Evolutionary conservation across 2,888 invertebrate species (phyloP).

Genomic region (Synergus japonicus): DNA sequence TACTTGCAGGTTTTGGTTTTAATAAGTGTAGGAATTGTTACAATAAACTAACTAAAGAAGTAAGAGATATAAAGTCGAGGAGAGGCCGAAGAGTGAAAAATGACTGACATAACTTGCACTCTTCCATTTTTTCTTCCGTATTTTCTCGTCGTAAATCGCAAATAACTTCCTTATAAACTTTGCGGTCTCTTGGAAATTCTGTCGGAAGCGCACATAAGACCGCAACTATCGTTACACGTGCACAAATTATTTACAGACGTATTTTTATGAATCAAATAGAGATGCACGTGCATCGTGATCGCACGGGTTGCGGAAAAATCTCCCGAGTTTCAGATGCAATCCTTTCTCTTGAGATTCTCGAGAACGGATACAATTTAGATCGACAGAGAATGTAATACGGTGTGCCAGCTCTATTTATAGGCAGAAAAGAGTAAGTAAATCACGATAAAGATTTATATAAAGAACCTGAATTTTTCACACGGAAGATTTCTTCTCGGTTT

Average conservation of each 20-base stretch:
- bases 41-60: background rate
- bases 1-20: background rate
- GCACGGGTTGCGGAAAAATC: background rate
- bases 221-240: conserved; percentile 3
- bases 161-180: conserved; percentile 40
- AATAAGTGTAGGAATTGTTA: background rate
- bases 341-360: conserved; percentile 19
- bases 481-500: background rate
- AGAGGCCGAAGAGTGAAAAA: background rate
- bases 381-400: background rate
- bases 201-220: background rate
- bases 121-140: conserved; percentile 1
- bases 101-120: conserved; percentile 30
- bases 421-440: background rate
- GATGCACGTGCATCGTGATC: conserved; percentile 9
- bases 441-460: background rate
- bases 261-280: background rate
- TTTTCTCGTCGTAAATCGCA: conserved; percentile 28
- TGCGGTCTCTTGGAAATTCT: conserved; percentile 8
- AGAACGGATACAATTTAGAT: background rate
- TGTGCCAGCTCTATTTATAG: background rate
- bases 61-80: conserved; percentile 1
- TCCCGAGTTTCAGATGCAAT: background rate
- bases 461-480: background rate
- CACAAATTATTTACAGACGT: conserved; percentile 2